Base-by-base conservation (phyloP, 1,140 invertebrate genomes). In the honey bee (Apis mellifera) region DNA sequence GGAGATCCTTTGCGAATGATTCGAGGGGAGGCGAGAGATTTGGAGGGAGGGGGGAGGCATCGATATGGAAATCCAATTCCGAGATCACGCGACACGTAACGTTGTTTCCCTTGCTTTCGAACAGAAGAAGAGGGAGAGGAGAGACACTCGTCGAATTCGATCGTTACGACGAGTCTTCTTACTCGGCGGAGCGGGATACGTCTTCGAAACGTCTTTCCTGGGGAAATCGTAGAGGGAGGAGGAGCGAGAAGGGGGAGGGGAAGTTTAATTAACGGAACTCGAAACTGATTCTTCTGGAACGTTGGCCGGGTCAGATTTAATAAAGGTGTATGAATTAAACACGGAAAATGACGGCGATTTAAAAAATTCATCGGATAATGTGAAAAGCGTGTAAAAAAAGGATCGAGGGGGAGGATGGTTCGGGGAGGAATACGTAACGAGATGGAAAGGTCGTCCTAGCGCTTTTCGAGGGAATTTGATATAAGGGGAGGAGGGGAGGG, bases 201-300 rank as follows among this genome's bases (percentile, higher is more conserved):
- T 65, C 13, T 23, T 50, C 19, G 7, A 1, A n/a, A 32, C 62
- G 2, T 0, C 2, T 50, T 8, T 26, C 23, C 13, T 5, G 17
- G 42, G 48, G 17, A 32, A 75, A 75, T 66, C 54, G 13, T 76
- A 74, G 15, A 32, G 19, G 19, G 9, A 55, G 55, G 21, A 42
- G 32, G 62, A 26, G 26, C n/a, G n/a, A n/a, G n/a, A n/a, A n/a
- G n/a, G n/a, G 50, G 54, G 1, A 26, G 21, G 48, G 42, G 62
- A 52, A 32, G 78, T 81, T 81, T 81, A 81, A 81, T 81, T 81
- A 75, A 81, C 78, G 71, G 17, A 65, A 64, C 59, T 75, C 52
- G 19, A 48, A 7, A 4, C 60, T 21, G 32, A 7, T 42, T 7
- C 32, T 50, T 57, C 26, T 26, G 32, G 32, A 32, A 2, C 12